Evolutionary conservation across 2,113 vertebrate species (phyloP).

Genomic region (Acrocephalus kingi): DNA sequence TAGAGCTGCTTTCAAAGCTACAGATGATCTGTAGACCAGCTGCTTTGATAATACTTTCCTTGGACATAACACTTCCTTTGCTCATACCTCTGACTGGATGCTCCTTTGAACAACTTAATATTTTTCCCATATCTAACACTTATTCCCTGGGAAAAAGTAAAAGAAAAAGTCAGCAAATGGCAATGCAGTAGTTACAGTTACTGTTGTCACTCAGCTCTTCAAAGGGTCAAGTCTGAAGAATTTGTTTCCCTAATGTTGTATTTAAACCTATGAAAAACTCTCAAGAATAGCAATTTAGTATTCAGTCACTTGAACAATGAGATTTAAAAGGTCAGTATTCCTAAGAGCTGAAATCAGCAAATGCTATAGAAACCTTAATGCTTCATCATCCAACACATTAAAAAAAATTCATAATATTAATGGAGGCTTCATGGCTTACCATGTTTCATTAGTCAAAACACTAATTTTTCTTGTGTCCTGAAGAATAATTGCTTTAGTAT

Average conservation of each 20-base stretch:
- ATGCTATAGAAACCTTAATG: constrained; percentile 67
- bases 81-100: not conserved
- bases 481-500: constrained; percentile 44
- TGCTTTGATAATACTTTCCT: not conserved
- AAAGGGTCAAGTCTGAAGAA: not conserved
- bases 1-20: not conserved
- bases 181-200: not conserved
- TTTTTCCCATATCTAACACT: not conserved
- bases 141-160: not conserved
- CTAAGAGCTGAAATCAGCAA: constrained; percentile 61
- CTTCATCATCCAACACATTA: constrained; percentile 69
- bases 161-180: not conserved
- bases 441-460: constrained; percentile 73
- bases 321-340: constrained; percentile 31
- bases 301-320: constrained; percentile 42
- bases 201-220: not conserved
- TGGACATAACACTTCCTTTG: not conserved
- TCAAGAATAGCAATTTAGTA: not conserved
- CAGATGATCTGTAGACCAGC: not conserved
- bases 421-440: constrained; percentile 53
- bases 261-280: not conserved
- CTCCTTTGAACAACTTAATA: not conserved
- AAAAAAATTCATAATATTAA: constrained; percentile 66
- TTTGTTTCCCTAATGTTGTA: not conserved
- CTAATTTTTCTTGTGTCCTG: constrained; percentile 55